phyloP scores from a whole-genome alignment of 2,888 invertebrate genomes.

The Ellobium chinense region DNA sequence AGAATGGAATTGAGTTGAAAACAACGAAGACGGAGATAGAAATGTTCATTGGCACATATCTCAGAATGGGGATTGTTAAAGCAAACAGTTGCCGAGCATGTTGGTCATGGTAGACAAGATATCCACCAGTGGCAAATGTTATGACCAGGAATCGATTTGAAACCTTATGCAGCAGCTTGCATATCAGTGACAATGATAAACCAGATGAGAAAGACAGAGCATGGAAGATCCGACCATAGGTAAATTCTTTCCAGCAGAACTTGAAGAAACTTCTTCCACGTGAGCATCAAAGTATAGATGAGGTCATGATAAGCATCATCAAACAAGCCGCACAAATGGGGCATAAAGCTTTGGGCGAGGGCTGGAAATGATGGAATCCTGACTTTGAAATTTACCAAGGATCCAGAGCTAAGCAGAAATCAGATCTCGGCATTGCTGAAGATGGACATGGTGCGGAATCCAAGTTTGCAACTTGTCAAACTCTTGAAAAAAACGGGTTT shows the following conservation, averaged over 20 bases:
- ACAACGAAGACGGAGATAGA: constrained; percentile 46
- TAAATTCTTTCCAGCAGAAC: constrained; percentile 24
- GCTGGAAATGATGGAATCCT: background rate
- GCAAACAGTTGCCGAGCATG: constrained; percentile 38
- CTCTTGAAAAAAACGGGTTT: background rate
- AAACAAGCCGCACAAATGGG: background rate
- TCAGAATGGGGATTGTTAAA: constrained; percentile 50
- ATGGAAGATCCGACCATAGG: constrained; percentile 38
- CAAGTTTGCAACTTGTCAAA: no score
- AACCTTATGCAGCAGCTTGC: constrained; percentile 16
- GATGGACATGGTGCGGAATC: no score
- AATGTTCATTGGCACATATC: constrained; percentile 45
- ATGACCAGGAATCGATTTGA: constrained; percentile 50
- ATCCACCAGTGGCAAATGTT: constrained; percentile 40
- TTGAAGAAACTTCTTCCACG: background rate
- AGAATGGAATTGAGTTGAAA: constrained; percentile 16
- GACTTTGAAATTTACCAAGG: background rate
- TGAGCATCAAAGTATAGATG: background rate
- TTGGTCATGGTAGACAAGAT: constrained; percentile 46
- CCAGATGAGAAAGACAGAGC: background rate
- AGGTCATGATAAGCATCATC: background rate
- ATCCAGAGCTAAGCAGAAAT: background rate
- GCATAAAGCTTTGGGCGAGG: background rate
- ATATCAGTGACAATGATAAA: constrained; percentile 43
- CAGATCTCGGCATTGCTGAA: background rate